Evolutionary conservation across 2,888 invertebrate species (phyloP).

Genomic region (Cryptocephalus primarius): DNA sequence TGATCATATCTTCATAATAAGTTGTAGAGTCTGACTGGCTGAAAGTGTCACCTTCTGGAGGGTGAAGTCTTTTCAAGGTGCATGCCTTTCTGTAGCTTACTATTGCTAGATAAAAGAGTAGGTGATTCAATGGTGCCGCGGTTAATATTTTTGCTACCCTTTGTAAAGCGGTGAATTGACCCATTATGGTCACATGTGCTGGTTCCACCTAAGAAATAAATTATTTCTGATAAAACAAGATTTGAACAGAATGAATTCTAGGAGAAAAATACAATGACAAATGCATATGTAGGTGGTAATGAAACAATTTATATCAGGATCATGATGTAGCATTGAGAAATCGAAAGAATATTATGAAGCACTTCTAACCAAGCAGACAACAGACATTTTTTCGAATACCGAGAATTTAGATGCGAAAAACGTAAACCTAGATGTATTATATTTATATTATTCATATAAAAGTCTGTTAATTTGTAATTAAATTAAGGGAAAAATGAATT

Average conservation of each 20-base stretch:
- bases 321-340: too few relatives aligned
- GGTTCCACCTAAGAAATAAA: slow-evolving; percentile 37
- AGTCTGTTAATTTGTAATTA: too few relatives aligned
- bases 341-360: too few relatives aligned
- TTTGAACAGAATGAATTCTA: too few relatives aligned
- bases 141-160: slow-evolving; percentile 59
- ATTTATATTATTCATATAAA: too few relatives aligned
- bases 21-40: slow-evolving; percentile 87
- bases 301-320: neutral
- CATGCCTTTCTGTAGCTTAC: slow-evolving; percentile 87
- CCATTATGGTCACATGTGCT: slow-evolving; percentile 53
- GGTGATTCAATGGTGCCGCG: slow-evolving; percentile 64
- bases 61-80: slow-evolving; percentile 69
- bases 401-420: too few relatives aligned
- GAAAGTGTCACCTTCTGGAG: slow-evolving; percentile 74
- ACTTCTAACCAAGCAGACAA: too few relatives aligned
- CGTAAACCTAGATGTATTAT: too few relatives aligned
- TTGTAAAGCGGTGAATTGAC: slow-evolving; percentile 56
- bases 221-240: too few relatives aligned
- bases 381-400: too few relatives aligned
- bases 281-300: neutral
- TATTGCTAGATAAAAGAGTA: slow-evolving; percentile 80
- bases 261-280: neutral
- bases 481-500: too few relatives aligned
- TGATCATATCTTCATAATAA: slow-evolving; percentile 90